phyloP scores from a whole-genome alignment of 2,888 invertebrate genomes.

The Cacoxenus indagator region DNA sequence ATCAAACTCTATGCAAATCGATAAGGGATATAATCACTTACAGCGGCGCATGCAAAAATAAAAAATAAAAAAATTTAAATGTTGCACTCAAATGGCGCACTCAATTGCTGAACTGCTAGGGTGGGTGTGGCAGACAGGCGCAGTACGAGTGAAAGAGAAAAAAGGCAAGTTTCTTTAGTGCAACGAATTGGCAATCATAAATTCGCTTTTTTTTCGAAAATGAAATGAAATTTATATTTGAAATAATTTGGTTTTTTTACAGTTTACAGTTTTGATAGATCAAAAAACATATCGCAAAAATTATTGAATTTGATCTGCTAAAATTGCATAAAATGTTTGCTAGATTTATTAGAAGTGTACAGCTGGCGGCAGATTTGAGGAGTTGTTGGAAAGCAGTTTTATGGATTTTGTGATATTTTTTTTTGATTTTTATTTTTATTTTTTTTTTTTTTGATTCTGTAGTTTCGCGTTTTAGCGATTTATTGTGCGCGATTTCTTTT shows the following conservation, averaged over 20 bases:
- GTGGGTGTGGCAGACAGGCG: conserved; percentile 3
- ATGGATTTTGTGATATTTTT: conserved; percentile 5
- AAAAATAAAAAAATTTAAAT: neutral
- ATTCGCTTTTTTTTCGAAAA: conserved; percentile 9
- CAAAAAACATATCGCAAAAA: neutral
- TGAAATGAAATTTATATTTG: conserved; percentile 1
- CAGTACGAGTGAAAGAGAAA: neutral
- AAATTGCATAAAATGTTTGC: conserved; percentile 6
- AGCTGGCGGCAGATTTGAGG: conserved; percentile 1
- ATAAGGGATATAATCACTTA: conserved; percentile 6
- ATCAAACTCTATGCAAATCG: conserved; percentile 19
- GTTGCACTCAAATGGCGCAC: conserved; percentile 52
- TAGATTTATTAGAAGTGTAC: conserved; percentile 3
- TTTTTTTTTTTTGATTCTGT: conserved; percentile 5
- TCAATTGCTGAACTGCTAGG: conserved; percentile 18
- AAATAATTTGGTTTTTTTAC: conserved; percentile 16
- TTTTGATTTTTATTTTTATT: neutral
- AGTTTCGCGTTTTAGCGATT: conserved; percentile 18
- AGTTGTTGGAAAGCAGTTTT: conserved; percentile 3
- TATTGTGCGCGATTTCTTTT: conserved; percentile 20
- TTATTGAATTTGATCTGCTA: conserved; percentile 16
- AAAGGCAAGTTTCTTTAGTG: neutral
- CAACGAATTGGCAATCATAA: conserved; percentile 7
- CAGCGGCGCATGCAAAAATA: neutral
- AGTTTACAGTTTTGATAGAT: neutral